Evolutionary conservation across 2,113 vertebrate genomes (phyloP).

Genomic region (Chlamydotis undulata): DNA sequence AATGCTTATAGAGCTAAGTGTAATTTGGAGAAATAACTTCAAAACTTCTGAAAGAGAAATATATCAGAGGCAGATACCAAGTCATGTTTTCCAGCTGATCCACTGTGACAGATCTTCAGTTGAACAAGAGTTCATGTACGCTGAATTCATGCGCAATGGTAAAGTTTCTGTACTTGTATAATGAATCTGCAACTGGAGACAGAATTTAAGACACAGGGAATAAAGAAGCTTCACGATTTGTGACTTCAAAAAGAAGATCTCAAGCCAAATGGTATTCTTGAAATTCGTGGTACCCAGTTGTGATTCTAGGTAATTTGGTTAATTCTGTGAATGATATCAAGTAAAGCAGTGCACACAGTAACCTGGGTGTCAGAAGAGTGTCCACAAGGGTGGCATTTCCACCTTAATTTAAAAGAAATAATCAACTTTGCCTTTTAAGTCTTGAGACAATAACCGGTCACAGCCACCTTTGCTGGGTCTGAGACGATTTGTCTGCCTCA

Average conservation of each 20-base stretch:
- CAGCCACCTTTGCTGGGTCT: rapidly evolving
- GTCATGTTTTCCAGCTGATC: neutral
- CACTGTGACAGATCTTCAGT: neutral
- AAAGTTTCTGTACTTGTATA: neutral
- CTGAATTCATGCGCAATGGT: neutral
- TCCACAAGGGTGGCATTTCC: neutral
- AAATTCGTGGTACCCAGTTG: neutral
- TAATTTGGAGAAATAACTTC: neutral
- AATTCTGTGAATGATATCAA: neutral
- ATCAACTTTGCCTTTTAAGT: neutral
- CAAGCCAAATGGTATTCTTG: neutral
- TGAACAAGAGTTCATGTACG: slow-evolving; percentile 2
- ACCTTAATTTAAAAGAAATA: neutral
- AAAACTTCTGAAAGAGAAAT: neutral
- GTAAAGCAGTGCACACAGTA: neutral
- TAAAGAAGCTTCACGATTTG: neutral
- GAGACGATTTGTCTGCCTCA: rapidly evolving
- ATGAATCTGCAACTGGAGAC: neutral
- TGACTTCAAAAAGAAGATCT: neutral
- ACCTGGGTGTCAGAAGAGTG: neutral
- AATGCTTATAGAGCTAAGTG: neutral
- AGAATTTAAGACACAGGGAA: neutral
- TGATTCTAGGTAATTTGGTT: neutral
- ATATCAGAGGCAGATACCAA: neutral
- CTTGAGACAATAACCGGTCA: neutral